phyloP scores from a whole-genome alignment of 1,140 invertebrate genomes.

The Brachionus plicatilis region DNA sequence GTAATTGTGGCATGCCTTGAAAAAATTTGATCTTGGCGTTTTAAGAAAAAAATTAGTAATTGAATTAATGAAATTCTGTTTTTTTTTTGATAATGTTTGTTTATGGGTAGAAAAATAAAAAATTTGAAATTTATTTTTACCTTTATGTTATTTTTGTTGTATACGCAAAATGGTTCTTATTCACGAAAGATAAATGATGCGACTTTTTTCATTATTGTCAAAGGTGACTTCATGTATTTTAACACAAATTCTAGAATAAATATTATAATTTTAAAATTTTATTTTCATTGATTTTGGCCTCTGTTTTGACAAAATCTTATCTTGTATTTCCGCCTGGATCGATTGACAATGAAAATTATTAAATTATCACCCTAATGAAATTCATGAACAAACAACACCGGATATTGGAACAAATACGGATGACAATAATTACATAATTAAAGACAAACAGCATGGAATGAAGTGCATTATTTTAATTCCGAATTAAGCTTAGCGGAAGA shows the following conservation, averaged over 20 bases:
- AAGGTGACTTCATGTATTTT: neutral
- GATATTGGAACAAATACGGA: neutral
- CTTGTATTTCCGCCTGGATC: neutral
- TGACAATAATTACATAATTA: neutral
- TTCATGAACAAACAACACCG: neutral
- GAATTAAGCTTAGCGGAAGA: neutral
- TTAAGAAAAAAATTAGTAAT: neutral
- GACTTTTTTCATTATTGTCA: neutral
- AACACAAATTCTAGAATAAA: neutral
- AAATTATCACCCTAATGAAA: neutral
- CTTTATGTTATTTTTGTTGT: neutral
- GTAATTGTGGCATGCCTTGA: neutral
- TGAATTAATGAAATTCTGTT: neutral
- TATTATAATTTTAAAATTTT: neutral
- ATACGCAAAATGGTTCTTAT: neutral
- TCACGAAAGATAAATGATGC: conserved; percentile 4
- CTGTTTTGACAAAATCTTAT: neutral
- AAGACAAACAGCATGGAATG: neutral
- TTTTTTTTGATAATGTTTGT: neutral
- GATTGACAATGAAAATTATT: neutral
- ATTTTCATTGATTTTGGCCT: neutral
- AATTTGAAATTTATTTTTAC: neutral
- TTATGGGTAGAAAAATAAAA: neutral
- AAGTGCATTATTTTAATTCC: neutral
- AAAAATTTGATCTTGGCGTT: neutral